Evolutionary conservation across 1,140 invertebrate genomes (phyloP).

Genomic region (Anthonomus grandis): DNA sequence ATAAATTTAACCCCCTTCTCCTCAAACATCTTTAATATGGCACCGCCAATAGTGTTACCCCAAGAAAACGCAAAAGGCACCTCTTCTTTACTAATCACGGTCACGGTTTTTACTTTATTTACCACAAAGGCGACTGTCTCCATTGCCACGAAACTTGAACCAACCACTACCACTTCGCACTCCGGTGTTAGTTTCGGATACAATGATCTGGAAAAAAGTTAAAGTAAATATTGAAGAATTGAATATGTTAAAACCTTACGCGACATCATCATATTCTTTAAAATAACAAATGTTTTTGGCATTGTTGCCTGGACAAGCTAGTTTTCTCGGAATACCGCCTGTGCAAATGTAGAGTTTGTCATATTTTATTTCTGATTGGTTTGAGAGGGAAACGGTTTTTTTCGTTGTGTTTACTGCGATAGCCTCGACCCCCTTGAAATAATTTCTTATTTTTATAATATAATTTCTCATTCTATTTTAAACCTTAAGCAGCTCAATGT

Average conservation of each 20-base stretch:
- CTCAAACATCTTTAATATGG: conserved; percentile 61
- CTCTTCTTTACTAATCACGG: conserved; percentile 69
- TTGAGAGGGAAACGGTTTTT: conserved; percentile 63
- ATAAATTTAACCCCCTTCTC: conserved; percentile 72
- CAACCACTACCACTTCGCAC: conserved; percentile 73
- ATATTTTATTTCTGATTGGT: conserved; percentile 66
- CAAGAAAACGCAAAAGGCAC: conserved; percentile 73
- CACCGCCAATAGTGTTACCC: conserved; percentile 68
- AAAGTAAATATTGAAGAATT: neutral
- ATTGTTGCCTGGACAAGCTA: conserved; percentile 62
- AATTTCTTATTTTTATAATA: no score
- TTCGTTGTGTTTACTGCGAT: conserved; percentile 58
- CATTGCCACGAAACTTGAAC: conserved; percentile 79
- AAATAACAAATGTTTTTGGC: conserved; percentile 74
- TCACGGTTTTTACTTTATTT: conserved; percentile 73
- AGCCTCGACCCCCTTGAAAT: conserved; percentile 55
- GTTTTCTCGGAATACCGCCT: conserved; percentile 65
- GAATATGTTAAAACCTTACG: conserved; percentile 36
- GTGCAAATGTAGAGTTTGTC: conserved; percentile 78
- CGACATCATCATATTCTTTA: conserved; percentile 69
- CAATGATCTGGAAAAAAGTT: conserved; percentile 50
- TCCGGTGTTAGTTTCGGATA: conserved; percentile 52
- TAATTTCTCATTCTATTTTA: neutral
- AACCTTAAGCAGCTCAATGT: conserved; percentile 67
- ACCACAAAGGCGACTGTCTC: conserved; percentile 77